phyloP scores from a whole-genome alignment of 2,797 vertebrate genomes.

The Melopsittacus undulatus region DNA sequence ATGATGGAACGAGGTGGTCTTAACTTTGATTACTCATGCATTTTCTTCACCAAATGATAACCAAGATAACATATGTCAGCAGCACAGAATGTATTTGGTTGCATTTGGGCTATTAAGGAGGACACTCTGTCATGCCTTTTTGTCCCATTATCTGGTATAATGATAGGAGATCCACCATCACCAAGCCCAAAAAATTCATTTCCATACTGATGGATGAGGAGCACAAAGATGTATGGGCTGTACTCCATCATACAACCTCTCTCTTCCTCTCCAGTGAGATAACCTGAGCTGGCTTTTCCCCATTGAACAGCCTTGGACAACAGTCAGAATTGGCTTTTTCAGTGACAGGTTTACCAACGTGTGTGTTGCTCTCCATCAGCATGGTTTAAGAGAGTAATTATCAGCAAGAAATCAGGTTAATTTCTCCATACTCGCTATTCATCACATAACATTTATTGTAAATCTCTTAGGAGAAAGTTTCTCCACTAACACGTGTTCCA shows the following conservation, averaged over 20 bases:
- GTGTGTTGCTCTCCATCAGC: neutral
- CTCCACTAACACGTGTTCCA: neutral
- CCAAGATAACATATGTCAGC: fast-evolving
- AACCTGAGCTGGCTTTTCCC: neutral
- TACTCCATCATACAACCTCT: neutral
- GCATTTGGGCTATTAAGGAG: neutral
- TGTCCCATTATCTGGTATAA: neutral
- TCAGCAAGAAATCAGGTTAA: neutral
- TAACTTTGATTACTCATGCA: neutral
- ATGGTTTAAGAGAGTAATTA: neutral
- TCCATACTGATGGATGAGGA: neutral
- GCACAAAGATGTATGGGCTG: neutral
- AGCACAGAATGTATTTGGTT: neutral
- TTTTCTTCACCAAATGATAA: neutral
- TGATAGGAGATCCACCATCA: fast-evolving
- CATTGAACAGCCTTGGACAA: neutral
- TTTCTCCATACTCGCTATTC: neutral
- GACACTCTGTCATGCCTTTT: neutral
- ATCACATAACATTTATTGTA: neutral
- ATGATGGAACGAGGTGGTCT: neutral
- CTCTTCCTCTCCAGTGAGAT: neutral
- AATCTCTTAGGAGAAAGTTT: neutral
- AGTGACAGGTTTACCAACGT: neutral
- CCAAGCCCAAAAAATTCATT: neutral
- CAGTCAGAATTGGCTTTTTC: neutral